These are phyloP conservation scores for Python bivittatus DNA, from an alignment of 2,113 vertebrate species.

Conservation along the genomic window DNA sequence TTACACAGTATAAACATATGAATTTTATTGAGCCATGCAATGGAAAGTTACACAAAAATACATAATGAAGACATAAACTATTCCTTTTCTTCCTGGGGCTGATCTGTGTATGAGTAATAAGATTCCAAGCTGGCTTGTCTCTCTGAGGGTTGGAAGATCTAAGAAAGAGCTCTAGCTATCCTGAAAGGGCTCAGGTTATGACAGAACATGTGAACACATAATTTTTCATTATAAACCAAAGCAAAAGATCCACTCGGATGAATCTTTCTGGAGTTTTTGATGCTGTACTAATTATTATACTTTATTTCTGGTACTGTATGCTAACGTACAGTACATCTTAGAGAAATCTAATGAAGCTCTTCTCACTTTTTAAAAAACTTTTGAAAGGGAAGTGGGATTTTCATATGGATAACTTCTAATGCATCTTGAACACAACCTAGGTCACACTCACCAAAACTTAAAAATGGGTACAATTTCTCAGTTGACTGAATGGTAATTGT, in stretches of 20 bases:
- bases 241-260: background rate
- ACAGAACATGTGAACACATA: no score
- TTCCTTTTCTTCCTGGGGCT: background rate
- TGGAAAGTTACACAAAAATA: background rate
- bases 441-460: background rate
- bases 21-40: no score
- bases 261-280: background rate
- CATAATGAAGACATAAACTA: background rate
- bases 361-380: background rate
- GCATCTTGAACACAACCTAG: no score
- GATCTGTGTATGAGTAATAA: background rate
- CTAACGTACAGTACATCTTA: no score
- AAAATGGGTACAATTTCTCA: conserved; percentile 6
- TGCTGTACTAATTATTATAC: background rate
- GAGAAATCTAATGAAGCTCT: background rate
- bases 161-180: background rate
- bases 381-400: background rate
- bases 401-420: background rate
- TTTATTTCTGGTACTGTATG: background rate
- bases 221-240: background rate
- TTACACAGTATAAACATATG: background rate
- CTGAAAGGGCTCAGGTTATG: background rate
- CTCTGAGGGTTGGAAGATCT: background rate
- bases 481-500: background rate
- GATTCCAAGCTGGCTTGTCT: background rate